Evolutionary conservation across 2,888 invertebrate species (phyloP).

Genomic region (Antheraea yamamai): DNA sequence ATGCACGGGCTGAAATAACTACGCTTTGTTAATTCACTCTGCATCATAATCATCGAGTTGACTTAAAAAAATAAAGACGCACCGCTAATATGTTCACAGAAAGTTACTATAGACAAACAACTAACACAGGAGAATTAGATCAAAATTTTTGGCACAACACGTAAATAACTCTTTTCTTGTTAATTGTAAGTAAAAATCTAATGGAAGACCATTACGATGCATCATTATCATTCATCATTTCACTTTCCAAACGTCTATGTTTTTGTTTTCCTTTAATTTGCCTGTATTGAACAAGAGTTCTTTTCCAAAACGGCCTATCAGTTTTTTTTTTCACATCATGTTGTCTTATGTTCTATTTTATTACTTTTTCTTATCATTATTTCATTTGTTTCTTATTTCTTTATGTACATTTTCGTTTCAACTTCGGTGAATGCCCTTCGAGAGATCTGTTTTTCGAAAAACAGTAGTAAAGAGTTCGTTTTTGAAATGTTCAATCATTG

Average conservation of each 20-base stretch:
- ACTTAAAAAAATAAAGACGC: conserved; percentile 67
- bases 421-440: conserved; percentile 80
- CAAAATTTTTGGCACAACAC: conserved; percentile 61
- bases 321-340: conserved; percentile 71
- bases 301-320: conserved; percentile 83
- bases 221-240: conserved; percentile 63
- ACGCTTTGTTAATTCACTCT: conserved; percentile 75
- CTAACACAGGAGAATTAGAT: conserved; percentile 45
- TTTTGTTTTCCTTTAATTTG: conserved; percentile 70
- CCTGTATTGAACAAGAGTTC: conserved; percentile 69
- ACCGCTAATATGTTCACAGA: conserved; percentile 68
- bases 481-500: conserved; percentile 62
- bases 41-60: conserved; percentile 69
- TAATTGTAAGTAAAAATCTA: conserved; percentile 53
- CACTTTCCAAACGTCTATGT: conserved; percentile 63
- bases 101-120: conserved; percentile 57
- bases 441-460: conserved; percentile 81
- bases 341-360: conserved; percentile 62
- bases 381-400: conserved; percentile 48
- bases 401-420: conserved; percentile 52
- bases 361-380: conserved; percentile 68
- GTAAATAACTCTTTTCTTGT: conserved; percentile 42
- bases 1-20: conserved; percentile 79
- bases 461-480: conserved; percentile 62
- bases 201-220: conserved; percentile 41